These are phyloP conservation scores for Scaptomyza polygonia DNA, from an alignment of 2,888 invertebrate species.

Conservation along the genomic window DNA sequence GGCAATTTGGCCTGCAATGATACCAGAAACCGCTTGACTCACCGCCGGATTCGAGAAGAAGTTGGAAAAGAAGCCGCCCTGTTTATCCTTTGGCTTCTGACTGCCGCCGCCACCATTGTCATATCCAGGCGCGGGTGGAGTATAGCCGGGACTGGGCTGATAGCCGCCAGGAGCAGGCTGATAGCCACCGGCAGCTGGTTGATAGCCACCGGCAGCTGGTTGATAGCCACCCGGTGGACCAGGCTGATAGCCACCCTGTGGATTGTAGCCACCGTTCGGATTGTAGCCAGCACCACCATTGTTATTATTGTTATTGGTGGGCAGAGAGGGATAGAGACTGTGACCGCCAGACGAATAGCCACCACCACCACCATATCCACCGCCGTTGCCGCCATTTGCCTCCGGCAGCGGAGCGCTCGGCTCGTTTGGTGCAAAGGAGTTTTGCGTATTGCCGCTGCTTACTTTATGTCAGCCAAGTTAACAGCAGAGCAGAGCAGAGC, in stretches of 20 bases:
- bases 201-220: slow-evolving; percentile 63
- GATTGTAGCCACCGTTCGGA: too few relatives aligned
- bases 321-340: slow-evolving; percentile 81
- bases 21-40: slow-evolving; percentile 83
- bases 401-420: slow-evolving; percentile 78
- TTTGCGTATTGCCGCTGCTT: slow-evolving; percentile 70
- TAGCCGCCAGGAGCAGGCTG: slow-evolving; percentile 71
- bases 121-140: slow-evolving; percentile 80
- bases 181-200: slow-evolving; percentile 67
- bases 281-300: slow-evolving; percentile 12
- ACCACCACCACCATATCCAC: slow-evolving; percentile 82
- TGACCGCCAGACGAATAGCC: slow-evolving; percentile 83
- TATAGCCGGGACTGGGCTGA: slow-evolving; percentile 68
- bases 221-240: slow-evolving; percentile 45
- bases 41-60: slow-evolving; percentile 83
- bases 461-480: slow-evolving; percentile 40
- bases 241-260: slow-evolving; percentile 45
- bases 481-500: slow-evolving; percentile 13
- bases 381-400: slow-evolving; percentile 57
- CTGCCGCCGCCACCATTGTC: slow-evolving; percentile 55
- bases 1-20: slow-evolving; percentile 83
- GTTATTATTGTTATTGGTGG: slow-evolving; percentile 59
- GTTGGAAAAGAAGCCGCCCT: slow-evolving; percentile 81
- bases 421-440: slow-evolving; percentile 75
- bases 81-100: slow-evolving; percentile 81